phyloP scores from a whole-genome alignment of 92 coral and sea anemone genomes.

The Porites evermanni region DNA sequence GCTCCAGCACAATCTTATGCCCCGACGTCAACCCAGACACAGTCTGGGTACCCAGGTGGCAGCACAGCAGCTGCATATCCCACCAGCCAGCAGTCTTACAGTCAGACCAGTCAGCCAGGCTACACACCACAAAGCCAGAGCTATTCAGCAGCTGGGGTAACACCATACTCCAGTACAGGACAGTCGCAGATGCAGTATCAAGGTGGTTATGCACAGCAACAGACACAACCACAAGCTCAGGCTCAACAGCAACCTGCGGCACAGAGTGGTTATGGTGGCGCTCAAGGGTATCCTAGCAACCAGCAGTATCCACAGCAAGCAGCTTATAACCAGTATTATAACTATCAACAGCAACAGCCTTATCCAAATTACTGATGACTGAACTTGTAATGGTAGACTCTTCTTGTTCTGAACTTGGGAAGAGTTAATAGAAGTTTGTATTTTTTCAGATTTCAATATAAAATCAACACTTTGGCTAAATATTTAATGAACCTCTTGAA shows the following conservation, averaged over 20 bases:
- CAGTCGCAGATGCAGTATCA: conserved; percentile 36
- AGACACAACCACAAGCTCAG: conserved; percentile 58
- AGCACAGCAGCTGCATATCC: conserved; percentile 37
- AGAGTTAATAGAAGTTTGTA: neutral
- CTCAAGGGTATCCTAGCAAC: conserved; percentile 52
- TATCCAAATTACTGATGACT: conserved; percentile 41
- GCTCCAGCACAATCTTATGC: conserved; percentile 42
- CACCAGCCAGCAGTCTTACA: conserved; percentile 36
- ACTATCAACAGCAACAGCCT: conserved; percentile 37
- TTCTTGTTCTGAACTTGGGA: too few relatives aligned
- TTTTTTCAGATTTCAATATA: neutral
- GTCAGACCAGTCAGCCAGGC: conserved; percentile 42
- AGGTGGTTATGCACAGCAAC: conserved; percentile 32
- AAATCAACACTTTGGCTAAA: neutral
- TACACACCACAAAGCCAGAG: conserved; percentile 65
- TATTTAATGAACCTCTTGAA: neutral
- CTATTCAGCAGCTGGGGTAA: conserved; percentile 44
- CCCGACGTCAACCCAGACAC: conserved; percentile 60
- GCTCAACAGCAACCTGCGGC: conserved; percentile 50
- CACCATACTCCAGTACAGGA: conserved; percentile 26
- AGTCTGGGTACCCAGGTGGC: conserved; percentile 38
- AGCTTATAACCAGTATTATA: conserved; percentile 49
- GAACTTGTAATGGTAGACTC: too few relatives aligned
- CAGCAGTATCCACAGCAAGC: conserved; percentile 69
- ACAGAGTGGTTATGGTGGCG: conserved; percentile 47